Evolutionary conservation across 1,140 invertebrate genomes (phyloP), one percentile per base, ranked within the genome.

Genomic region (Nomia melanderi): DNA sequence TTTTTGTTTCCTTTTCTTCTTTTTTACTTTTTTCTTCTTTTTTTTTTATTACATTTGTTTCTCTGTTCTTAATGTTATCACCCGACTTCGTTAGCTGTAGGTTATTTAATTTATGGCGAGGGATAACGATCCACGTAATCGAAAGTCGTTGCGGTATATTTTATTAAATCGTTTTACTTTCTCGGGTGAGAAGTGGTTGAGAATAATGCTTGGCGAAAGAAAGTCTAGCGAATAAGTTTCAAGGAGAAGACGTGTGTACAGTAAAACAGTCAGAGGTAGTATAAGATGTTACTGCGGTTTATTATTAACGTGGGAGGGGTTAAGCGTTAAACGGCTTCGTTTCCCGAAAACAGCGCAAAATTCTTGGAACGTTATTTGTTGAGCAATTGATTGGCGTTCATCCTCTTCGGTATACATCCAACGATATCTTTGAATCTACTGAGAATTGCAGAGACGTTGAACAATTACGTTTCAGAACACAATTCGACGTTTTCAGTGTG

Each of bases 221-320:
- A 44, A 44, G 31, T 25, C 29, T 66, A 25, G 20, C 33, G 31
- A 23, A 29, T 59, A 70, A 57, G 20, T 69, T 27, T n/a, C n/a
- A n/a, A n/a, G n/a, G 27, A 57, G n/a, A 1, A 12, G 3, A 39
- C 36, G 63, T 27, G 20, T 36, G 12, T 31, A 36, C 20, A 27
- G 27, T 31, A 14, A 17, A 47, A 31, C 17, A 50, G 23, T 29
- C 39, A n/a, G 44, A 39, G 47, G 60, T 54, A 54, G 54, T 64
- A 17, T 50, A 64, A 50, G 47, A 73, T 29, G 27, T 29, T 39
- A 72, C 47, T 7, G n/a, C 33, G 17, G 6, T 50, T n/a, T n/a
- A 50, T n/a, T 50, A 8, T 17, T 50, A n/a, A 27, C 23, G 23
- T 14, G 23, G 17, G 17, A 54, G 50, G 29, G 67, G 59, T 70